A percentile compares a stretch with the other conserved stretches of the same genome.
These are phyloP conservation scores for Pristionchus maxplancki DNA, from an alignment of 2,888 invertebrate genomes.

Conservation along the genomic window DNA sequence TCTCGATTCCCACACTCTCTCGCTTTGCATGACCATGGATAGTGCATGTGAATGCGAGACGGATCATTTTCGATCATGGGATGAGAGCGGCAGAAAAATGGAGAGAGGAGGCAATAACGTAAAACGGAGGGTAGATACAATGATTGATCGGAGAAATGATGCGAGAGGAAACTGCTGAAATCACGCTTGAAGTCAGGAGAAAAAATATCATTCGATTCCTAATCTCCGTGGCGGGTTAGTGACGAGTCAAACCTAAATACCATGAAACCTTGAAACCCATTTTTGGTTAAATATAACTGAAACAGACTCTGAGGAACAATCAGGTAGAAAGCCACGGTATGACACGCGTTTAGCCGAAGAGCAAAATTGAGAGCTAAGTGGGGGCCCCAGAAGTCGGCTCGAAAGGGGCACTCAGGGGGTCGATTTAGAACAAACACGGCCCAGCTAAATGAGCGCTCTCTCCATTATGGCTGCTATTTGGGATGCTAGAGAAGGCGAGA, in stretches of 20 bases:
- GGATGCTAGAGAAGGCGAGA: neutral
- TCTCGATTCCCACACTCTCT: neutral
- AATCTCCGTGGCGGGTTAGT: too few relatives aligned
- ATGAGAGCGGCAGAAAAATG: neutral
- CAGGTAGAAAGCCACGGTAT: too few relatives aligned
- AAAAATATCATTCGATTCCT: too few relatives aligned
- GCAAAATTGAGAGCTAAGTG: neutral
- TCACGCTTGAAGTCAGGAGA: neutral
- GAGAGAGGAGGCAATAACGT: neutral
- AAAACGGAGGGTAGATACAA: neutral
- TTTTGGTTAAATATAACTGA: too few relatives aligned
- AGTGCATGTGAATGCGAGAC: neutral
- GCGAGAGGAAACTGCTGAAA: neutral
- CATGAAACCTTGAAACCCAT: too few relatives aligned
- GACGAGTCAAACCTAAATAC: too few relatives aligned
- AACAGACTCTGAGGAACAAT: too few relatives aligned
- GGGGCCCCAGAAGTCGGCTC: neutral
- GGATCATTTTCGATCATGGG: neutral
- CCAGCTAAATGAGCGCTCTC: constrained; percentile 35
- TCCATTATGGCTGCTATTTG: neutral
- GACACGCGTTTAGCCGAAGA: neutral
- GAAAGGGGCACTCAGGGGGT: constrained; percentile 22
- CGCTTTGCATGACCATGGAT: neutral
- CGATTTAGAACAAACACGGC: constrained; percentile 40
- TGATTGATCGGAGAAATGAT: constrained; percentile 19